Percentiles rank a stretch among this genome's conserved stretches.
These are phyloP conservation scores for Melanotaenia parkinsoni DNA, from an alignment of 2,797 vertebrate genomes.

Conservation along the genomic window DNA sequence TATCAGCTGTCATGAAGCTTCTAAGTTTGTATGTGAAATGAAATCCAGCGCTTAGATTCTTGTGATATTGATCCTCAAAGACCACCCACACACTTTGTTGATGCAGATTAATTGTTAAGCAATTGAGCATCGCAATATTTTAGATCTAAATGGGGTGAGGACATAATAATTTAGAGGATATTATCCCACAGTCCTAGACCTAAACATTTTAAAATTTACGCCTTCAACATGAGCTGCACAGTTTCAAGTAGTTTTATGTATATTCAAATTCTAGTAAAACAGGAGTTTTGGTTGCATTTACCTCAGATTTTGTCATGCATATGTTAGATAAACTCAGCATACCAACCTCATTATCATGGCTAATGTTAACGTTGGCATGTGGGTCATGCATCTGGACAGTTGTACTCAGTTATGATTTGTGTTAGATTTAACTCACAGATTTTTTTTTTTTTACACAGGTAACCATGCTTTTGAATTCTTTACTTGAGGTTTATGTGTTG, in stretches of 20 bases:
- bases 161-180: not conserved
- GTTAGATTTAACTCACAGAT: not conserved
- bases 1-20: slow-evolving; percentile 35
- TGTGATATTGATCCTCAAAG: slow-evolving; percentile 41
- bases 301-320: not conserved
- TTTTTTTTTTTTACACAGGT: not conserved
- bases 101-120: not conserved
- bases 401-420: not conserved
- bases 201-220: not conserved
- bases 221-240: not conserved
- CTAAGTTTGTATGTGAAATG: slow-evolving; percentile 41
- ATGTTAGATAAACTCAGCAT: not conserved
- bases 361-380: not conserved
- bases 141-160: not conserved
- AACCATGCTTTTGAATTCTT: not conserved
- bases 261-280: not conserved
- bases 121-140: not conserved
- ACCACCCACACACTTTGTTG: slow-evolving; percentile 10
- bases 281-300: not conserved
- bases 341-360: not conserved
- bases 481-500: not conserved
- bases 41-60: slow-evolving; percentile 33
- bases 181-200: not conserved
- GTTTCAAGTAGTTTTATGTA: not conserved
- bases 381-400: not conserved